Percentiles rank a stretch among this genome's conserved stretches.
phyloP scores from a whole-genome alignment of 1,140 invertebrate genomes.

The Arctopsyche grandis region DNA sequence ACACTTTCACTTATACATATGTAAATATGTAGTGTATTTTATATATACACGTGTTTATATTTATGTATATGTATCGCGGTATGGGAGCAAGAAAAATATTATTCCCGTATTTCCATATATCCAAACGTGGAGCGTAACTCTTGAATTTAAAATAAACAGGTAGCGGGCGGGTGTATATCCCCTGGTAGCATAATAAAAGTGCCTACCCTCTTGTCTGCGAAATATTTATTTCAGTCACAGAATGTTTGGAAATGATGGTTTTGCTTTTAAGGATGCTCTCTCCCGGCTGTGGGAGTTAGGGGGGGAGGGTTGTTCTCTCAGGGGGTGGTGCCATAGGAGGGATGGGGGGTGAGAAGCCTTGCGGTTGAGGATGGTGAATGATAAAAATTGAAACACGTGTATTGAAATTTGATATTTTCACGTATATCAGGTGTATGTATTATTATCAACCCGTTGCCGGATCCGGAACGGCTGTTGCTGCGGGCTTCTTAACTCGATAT shows the following conservation, averaged over 20 bases:
- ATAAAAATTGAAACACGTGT: slow-evolving; percentile 43
- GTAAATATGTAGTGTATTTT: neutral
- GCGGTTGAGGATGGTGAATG: slow-evolving; percentile 31
- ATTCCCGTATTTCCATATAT: slow-evolving; percentile 54
- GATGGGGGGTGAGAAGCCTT: neutral
- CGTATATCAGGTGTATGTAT: slow-evolving; percentile 18
- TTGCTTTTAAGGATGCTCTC: slow-evolving; percentile 34
- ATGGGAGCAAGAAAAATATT: slow-evolving; percentile 51
- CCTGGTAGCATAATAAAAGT: slow-evolving; percentile 52
- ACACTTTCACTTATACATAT: no score
- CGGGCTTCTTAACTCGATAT: no score
- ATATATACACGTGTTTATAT: slow-evolving; percentile 47
- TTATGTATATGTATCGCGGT: slow-evolving; percentile 49
- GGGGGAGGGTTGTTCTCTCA: neutral
- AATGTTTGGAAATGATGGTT: slow-evolving; percentile 47
- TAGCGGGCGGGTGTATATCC: slow-evolving; percentile 39
- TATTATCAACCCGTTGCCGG: slow-evolving; percentile 2
- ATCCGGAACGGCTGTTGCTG: neutral
- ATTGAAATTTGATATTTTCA: slow-evolving; percentile 40
- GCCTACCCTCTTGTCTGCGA: slow-evolving; percentile 40
- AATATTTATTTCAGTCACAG: slow-evolving; percentile 51
- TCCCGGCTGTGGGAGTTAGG: neutral
- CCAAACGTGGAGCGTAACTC: slow-evolving; percentile 48
- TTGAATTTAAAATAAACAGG: slow-evolving; percentile 55
- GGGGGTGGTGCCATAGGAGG: neutral